Base-by-base conservation (phyloP, 2,113 vertebrate genomes). In the Natator depressus region DNA sequence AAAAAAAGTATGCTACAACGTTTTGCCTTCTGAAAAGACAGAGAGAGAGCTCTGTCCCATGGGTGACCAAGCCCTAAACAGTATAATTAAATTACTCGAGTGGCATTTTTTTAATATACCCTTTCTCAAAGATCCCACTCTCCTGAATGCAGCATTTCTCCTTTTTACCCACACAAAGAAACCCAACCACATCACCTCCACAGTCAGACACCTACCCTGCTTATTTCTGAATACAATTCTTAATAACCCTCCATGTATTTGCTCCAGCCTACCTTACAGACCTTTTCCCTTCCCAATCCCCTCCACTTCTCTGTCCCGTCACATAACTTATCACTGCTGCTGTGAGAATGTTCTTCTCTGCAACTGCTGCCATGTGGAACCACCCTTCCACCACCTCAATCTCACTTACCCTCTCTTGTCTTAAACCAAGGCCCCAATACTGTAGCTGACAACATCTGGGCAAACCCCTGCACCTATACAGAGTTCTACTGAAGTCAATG, bases 401-500 rank as follows among this genome's bases (percentile, higher is more conserved):
- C 80, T 81, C 46, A 80, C 5, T 72, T 11, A 2, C 3, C 59
- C 91, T 47, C 72, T 86, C 25, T 47, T 49, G 16, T 12, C 89
- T 82, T 38, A 80, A 22, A 57, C n/a, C 49, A 91, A 53, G 49
- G 31, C 8, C 35, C 38, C 22, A 20, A 2, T 46, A 29, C 79
- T 53, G 14, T 14, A 5, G 38, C n/a, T 1, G 0, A 54, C 16
- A 7, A n/a, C 24, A 59, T 3, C 5, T 42, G 65, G 38, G 38
- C 27, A 89, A 81, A 86, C 81, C 19, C 14, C 42, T 47, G 14
- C 59, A 17, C 7, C 6, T 24, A 55, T 27, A 35, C 19, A 17
- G 27, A 47, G 20, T 89, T 20, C 5, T 88, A 49, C 72, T 85
- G 27, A 93, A 47, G 9, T 27, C 4, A 2, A 5, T 20, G 17